A percentile compares a stretch with the other conserved stretches of the same genome.
Evolutionary conservation across 2,888 invertebrate species (phyloP).

Genomic region (Papilio gigon): DNA sequence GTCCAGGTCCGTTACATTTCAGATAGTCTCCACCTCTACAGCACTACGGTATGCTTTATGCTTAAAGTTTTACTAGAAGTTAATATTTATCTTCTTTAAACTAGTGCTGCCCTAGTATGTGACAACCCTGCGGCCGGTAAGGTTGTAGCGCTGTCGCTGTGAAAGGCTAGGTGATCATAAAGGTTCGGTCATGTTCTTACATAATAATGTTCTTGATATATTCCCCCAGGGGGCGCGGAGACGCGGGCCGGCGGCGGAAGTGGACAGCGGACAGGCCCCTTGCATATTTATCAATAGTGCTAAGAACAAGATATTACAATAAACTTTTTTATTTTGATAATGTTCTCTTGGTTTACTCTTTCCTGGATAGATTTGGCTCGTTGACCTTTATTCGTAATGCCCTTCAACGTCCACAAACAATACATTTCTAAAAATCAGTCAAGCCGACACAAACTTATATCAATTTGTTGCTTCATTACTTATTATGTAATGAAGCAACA

Average conservation of each 20-base stretch:
- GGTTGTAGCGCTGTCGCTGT: constrained; percentile 73
- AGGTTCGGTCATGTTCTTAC: constrained; percentile 81
- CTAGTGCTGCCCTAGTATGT: no score
- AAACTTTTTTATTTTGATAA: constrained; percentile 31
- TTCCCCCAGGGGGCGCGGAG: constrained; percentile 46
- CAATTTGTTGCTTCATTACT: no score
- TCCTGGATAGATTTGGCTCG: not conserved
- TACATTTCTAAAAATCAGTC: no score
- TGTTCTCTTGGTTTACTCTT: not conserved
- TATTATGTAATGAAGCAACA: no score
- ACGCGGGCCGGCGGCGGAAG: constrained; percentile 37
- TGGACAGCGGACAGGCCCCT: constrained; percentile 29
- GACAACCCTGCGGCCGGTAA: constrained; percentile 63
- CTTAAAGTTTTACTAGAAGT: no score
- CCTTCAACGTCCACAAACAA: no score
- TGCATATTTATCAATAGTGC: constrained; percentile 27
- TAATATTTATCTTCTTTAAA: no score
- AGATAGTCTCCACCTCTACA: no score
- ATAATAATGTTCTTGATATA: constrained; percentile 81
- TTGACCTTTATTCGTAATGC: no score
- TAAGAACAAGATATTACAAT: constrained; percentile 20
- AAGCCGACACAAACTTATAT: no score
- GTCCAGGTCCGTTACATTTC: no score
- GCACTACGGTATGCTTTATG: no score
- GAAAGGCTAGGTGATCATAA: constrained; percentile 81